These are phyloP conservation scores for Paramisgurnus dabryanus DNA, from an alignment of 2,113 vertebrate species.

Conservation along the genomic window DNA sequence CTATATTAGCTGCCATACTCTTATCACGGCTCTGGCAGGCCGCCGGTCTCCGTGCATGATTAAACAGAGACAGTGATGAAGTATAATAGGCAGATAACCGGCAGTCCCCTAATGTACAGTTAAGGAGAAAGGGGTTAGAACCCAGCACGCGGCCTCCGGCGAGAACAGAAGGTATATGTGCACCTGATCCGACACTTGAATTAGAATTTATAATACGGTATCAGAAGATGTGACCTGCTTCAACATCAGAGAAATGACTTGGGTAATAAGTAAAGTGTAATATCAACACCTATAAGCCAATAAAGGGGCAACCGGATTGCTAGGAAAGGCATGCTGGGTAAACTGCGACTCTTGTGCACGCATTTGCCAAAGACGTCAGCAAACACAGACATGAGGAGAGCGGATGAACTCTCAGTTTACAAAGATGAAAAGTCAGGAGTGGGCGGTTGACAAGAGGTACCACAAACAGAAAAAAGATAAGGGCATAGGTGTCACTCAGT, in stretches of 20 bases:
- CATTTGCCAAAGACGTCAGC: neutral
- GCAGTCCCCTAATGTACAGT: constrained; percentile 1
- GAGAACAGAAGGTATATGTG: constrained; percentile 14
- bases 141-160: neutral
- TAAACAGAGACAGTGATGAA: constrained; percentile 22
- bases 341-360: neutral
- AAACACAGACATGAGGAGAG: neutral
- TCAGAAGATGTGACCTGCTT: neutral
- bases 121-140: constrained; percentile 30
- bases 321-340: neutral
- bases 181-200: constrained; percentile 3
- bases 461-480: constrained; percentile 6
- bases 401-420: neutral
- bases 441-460: neutral
- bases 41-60: constrained; percentile 22
- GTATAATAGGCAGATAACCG: constrained; percentile 33
- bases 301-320: neutral
- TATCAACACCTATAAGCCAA: neutral
- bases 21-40: constrained; percentile 47
- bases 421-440: constrained; percentile 14
- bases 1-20: constrained; percentile 19
- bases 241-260: neutral
- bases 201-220: constrained; percentile 11
- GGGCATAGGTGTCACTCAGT: constrained; percentile 18
- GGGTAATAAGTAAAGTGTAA: neutral